A percentile compares a stretch with the other conserved stretches of the same genome.
These are phyloP conservation scores for Coreius guichenoti DNA, from an alignment of 2,797 vertebrate genomes.

Conservation along the genomic window DNA sequence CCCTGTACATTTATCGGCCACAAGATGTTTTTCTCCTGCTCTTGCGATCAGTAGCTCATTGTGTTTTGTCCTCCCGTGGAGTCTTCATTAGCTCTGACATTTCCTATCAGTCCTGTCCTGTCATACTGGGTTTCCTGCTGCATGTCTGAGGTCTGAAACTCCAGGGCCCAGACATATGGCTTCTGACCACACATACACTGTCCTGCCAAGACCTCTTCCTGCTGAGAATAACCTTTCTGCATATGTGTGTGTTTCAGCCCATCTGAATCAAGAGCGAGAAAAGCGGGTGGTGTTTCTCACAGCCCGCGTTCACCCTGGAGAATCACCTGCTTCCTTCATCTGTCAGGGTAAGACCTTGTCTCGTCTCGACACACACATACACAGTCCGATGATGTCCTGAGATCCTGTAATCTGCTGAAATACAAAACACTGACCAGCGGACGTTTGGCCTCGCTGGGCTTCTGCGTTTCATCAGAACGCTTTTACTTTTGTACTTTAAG, in stretches of 20 bases:
- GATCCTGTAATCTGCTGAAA: conserved; percentile 17
- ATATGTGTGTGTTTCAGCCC: conserved; percentile 73
- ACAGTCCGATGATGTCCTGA: conserved; percentile 4
- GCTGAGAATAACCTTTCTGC: conserved; percentile 53
- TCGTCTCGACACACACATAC: conserved; percentile 35
- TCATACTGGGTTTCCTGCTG: conserved; percentile 32
- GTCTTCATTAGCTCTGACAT: conserved; percentile 48
- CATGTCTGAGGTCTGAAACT: conserved; percentile 38
- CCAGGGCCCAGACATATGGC: conserved; percentile 46
- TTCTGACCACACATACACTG: conserved; percentile 44
- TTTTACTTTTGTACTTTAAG: conserved; percentile 27
- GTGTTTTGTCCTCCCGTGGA: conserved; percentile 47
- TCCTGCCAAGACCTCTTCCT: conserved; percentile 30
- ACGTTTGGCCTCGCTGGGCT: not conserved
- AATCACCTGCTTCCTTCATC: conserved; percentile 96
- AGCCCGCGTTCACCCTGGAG: conserved; percentile 92
- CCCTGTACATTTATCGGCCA: not conserved
- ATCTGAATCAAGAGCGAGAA: conserved; percentile 82
- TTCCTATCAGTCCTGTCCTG: conserved; percentile 48
- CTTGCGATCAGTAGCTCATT: conserved; percentile 5
- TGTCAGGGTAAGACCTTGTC: conserved; percentile 89
- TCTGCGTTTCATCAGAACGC: not conserved
- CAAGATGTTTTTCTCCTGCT: conserved; percentile 28
- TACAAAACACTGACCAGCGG: conserved; percentile 19
- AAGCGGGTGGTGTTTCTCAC: conserved; percentile 95